These are phyloP conservation scores for Caenorhabditis angaria DNA, from an alignment of 2,888 invertebrate genomes.

Conservation along the genomic window DNA sequence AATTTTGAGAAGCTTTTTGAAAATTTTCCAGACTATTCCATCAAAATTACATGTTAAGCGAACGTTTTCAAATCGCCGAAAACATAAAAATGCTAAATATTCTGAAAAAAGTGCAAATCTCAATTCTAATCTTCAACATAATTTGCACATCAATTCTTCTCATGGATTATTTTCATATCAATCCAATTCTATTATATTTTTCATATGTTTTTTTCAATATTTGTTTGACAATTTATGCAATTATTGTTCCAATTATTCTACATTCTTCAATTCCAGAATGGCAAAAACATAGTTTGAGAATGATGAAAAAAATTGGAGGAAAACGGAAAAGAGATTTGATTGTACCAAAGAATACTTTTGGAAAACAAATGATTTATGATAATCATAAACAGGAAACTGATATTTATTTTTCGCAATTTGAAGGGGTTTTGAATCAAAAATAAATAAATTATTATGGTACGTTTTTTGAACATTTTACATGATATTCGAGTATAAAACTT, in stretches of 20 bases:
- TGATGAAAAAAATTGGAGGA: conserved; percentile 9
- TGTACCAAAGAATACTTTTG: no score
- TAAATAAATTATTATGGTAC: no score
- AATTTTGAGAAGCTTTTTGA: no score
- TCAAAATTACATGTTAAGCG: conserved; percentile 23
- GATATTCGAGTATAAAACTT: no score
- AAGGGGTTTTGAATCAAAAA: no score
- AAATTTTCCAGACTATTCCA: conserved; percentile 23
- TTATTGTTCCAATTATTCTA: conserved; percentile 29
- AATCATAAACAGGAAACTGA: no score
- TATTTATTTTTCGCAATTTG: no score
- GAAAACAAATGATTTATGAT: no score
- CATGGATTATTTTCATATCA: conserved; percentile 30
- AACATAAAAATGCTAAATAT: conserved; percentile 42
- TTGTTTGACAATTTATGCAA: conserved; percentile 22
- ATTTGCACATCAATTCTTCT: conserved; percentile 25
- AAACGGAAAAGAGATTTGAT: no score
- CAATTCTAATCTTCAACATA: conserved; percentile 33
- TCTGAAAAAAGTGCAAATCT: conserved; percentile 31
- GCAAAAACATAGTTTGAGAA: conserved; percentile 29
- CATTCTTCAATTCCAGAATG: conserved; percentile 32
- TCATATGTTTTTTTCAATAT: conserved; percentile 33
- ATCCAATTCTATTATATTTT: conserved; percentile 18
- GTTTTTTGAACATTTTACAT: no score
- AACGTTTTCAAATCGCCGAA: conserved; percentile 35